Base-by-base conservation (phyloP, 2,888 invertebrate genomes). In the Ceriagrion tenellum region DNA sequence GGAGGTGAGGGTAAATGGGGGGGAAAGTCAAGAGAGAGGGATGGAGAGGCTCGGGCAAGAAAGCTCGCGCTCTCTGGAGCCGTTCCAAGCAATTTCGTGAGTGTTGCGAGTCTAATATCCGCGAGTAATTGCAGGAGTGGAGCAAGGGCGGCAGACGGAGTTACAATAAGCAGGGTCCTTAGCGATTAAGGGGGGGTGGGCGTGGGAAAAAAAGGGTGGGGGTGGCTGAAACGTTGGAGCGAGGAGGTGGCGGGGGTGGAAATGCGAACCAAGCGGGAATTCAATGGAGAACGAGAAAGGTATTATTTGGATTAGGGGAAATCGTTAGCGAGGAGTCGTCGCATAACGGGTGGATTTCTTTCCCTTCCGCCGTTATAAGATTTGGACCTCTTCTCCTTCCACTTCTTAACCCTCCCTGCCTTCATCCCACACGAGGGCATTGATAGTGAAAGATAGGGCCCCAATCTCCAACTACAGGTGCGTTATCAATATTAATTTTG, bases 101-200 rank as follows among this genome's bases (percentile, higher is more conserved):
- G 69, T 93, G 93, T 93, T 93, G 93, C 93, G 93, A 93, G 93
- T 69, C 63, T 93, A 59, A 30, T 59, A 59, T 89, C 89, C 89
- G 89, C 89, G 89, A 89, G 89, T 89, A 89, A 89, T 89, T 89
- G 89, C 55, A 47, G 89, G 89, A 89, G 89, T 89, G 55, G 89
- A 26, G 35, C 81, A 81, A 81, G 55, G 89, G 89, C 26, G 89
- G 89, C 47, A 55, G 89, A 89, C 81, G 81, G 81, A 81, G 81
- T 47, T 89, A 89, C 89, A 89, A 89, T 89, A 89, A 89, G 89
- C 89, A 55, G 89, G 55, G 55, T 20, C 89, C 89, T 89, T 89
- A 35, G 89, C 89, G 89, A 89, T 89, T 89, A 89, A 47, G 89
- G 55, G 47, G 12, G 89, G 35, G 13, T 16, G 89, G 81, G 13